Conservation (phyloP, 2,113 vertebrate species). For the Antechinus stuartii region DNA sequence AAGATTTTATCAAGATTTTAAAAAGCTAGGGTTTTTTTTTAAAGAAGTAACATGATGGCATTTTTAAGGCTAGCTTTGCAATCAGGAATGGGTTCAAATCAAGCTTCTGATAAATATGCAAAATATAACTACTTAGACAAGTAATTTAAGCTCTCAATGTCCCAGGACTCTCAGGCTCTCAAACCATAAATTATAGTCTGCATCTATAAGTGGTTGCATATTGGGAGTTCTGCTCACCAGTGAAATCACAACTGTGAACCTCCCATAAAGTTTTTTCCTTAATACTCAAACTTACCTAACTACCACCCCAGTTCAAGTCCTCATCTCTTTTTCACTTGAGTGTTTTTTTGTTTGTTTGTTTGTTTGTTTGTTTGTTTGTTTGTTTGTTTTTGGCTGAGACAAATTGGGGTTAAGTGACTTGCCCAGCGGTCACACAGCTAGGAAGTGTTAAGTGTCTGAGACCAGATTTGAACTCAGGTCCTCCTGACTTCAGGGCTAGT, state of each 20-base stretch:
- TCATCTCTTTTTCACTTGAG: not conserved
- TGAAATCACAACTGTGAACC: not conserved
- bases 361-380: too few relatives aligned
- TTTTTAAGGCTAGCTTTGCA: not conserved
- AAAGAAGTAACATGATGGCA: not conserved
- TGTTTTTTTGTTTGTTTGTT: too few relatives aligned
- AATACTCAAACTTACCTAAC: not conserved
- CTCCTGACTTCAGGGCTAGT: too few relatives aligned
- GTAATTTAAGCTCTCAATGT: not conserved
- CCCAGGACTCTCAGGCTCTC: not conserved
- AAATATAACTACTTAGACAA: not conserved
- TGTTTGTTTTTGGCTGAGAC: too few relatives aligned
- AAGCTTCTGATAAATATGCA: not conserved
- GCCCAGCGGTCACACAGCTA: too few relatives aligned
- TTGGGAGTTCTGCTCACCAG: not conserved
- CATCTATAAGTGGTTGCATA: not conserved
- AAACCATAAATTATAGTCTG: not conserved
- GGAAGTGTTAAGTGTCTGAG: too few relatives aligned
- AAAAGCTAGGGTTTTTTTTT: not conserved
- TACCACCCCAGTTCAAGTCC: not conserved
- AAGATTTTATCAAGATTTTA: constrained; percentile 18
- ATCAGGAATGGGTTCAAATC: not conserved
- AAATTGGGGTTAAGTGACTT: too few relatives aligned
- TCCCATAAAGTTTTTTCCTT: not conserved
- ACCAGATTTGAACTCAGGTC: too few relatives aligned